Evolutionary conservation across 2,113 vertebrate species (phyloP).

Genomic region (Eupsittula cactorum): DNA sequence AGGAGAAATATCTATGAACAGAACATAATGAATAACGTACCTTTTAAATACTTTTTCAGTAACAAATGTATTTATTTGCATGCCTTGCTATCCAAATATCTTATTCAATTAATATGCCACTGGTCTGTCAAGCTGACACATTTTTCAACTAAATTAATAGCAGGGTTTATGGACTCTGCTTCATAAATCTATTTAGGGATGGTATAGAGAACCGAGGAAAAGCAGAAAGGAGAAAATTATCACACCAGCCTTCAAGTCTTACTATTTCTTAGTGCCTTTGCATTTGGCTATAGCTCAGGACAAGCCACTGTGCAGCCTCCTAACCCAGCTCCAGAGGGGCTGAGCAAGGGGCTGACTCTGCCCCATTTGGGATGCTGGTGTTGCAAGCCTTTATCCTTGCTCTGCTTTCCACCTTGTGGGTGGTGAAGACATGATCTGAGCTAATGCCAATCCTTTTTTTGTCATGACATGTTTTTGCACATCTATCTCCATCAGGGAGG

Average conservation of each 20-base stretch:
- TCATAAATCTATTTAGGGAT: slow-evolving; percentile 7
- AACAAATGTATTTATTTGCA: neutral
- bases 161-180: neutral
- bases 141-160: neutral
- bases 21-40: neutral
- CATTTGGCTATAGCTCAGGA: neutral
- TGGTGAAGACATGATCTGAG: neutral
- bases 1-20: neutral
- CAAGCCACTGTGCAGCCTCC: neutral
- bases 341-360: neutral
- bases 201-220: neutral
- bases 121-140: neutral
- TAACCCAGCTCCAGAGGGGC: neutral
- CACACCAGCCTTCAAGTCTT: neutral
- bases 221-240: neutral
- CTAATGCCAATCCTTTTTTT: neutral
- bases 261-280: neutral
- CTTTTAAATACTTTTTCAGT: neutral
- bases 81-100: neutral
- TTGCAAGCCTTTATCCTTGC: neutral
- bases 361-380: fast-evolving
- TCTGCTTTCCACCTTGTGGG: neutral
- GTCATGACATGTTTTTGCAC: neutral
- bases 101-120: neutral
- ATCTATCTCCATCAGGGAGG: neutral